Base-by-base conservation (phyloP, 2,113 vertebrate species). In the Actinemys pallida region DNA sequence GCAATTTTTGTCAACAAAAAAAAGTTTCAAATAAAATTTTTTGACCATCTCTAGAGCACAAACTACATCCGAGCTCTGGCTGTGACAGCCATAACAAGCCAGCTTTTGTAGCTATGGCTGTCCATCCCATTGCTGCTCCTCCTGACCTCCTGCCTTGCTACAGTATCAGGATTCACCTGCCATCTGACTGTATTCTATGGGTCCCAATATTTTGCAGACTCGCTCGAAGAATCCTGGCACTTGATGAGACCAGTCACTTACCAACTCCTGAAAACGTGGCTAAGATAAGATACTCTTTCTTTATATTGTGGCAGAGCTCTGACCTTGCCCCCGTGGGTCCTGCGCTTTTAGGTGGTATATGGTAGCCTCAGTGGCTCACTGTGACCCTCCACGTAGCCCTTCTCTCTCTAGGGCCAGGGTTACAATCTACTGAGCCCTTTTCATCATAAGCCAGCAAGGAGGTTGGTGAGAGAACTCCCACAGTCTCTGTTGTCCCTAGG, bases 1-100 rank as follows among this genome's bases (percentile, higher is more conserved):
- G 35, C 39, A 81, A 78, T 96, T 91, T 92, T 88, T 94, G 92
- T 94, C 89, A 87, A 72, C 95, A 96, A 96, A 96, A 90, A 81
- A 93, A 76, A 96, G 84, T 4, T 92, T 93, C 72, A 94, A 94
- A 92, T 8, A 81, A 89, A 81, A 83, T 53, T 19, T 65, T n/a
- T 47, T 42, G 42, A 72, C n/a, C n/a, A 72, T 19, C 75, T 78
- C 42, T 45, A 47, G 42, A 78, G 24, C 75, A 78, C 42, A 78
- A 45, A 25, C 25, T 25, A 47, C 12, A 78, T 25, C 22, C 2
- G 6, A 78, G 25, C 42, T 25, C 42, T 78, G 75, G 12, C 6
- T 78, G 42, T 78, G 22, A 45, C n/a, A 76, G 39, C 39, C 22
- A 45, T 76, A 47, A 47, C 42, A 45, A 78, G 42, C n/a, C 65